These are phyloP conservation scores for Sesamia inferens DNA, from an alignment of 2,888 invertebrate genomes.

Conservation along the genomic window DNA sequence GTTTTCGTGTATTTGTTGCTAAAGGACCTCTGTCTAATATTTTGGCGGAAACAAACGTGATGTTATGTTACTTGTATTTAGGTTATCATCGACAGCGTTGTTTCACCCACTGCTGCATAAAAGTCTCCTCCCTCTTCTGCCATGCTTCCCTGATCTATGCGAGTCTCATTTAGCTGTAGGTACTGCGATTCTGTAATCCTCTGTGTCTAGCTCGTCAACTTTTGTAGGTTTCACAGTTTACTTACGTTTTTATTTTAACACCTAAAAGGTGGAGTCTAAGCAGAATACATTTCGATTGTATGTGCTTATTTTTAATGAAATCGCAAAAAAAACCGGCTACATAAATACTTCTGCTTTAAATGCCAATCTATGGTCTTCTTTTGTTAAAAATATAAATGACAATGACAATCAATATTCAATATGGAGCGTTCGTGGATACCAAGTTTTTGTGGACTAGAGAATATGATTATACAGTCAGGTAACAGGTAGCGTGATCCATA, in stretches of 20 bases:
- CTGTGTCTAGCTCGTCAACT: not conserved
- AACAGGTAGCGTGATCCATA: conserved; percentile 2
- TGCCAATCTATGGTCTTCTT: not conserved
- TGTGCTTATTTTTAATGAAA: not conserved
- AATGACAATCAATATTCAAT: conserved; percentile 37
- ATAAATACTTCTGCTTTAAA: conserved; percentile 11
- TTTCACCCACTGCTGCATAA: not conserved
- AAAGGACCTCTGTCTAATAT: not conserved
- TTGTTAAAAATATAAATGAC: conserved; percentile 22
- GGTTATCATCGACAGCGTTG: not conserved
- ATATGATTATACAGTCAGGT: conserved; percentile 7
- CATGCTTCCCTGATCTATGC: not conserved
- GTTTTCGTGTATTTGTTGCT: not conserved
- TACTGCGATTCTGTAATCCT: no score
- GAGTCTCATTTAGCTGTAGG: not conserved
- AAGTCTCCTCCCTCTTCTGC: not conserved
- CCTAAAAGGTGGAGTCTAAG: not conserved
- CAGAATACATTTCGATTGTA: not conserved
- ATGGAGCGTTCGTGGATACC: conserved; percentile 12
- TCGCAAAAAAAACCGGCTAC: not conserved
- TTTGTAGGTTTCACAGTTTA: not conserved
- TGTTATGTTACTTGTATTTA: not conserved
- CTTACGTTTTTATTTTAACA: not conserved
- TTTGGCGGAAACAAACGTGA: not conserved
- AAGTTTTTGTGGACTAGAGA: conserved; percentile 24